Percentiles rank a stretch among this genome's conserved stretches.
Conservation (phyloP, 2,888 invertebrate species). For the Entomobrya multifasciata region DNA sequence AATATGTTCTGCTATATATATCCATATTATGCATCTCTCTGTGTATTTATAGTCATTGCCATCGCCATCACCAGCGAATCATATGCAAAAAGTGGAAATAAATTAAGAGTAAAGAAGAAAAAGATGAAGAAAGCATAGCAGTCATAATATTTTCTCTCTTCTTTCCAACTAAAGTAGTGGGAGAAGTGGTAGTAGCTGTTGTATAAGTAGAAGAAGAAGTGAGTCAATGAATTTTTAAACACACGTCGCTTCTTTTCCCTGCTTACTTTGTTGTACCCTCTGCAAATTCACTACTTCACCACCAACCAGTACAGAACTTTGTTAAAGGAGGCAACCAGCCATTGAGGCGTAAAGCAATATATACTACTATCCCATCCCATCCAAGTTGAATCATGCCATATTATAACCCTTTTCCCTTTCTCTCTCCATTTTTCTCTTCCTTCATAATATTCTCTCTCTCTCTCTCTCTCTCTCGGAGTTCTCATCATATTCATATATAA, state of each 20-base stretch:
- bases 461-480: no score
- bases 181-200: background rate
- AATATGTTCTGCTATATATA: background rate
- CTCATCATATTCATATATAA: constrained; percentile 1
- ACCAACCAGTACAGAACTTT: constrained; percentile 20
- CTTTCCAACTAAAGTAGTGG: background rate
- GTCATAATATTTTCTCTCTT: constrained; percentile 7
- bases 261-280: background rate
- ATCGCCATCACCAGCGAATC: constrained; percentile 19
- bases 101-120: constrained; percentile 47
- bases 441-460: background rate
- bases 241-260: constrained; percentile 41
- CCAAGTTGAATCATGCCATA: no score
- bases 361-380: background rate
- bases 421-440: no score
- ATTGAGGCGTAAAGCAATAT: constrained; percentile 61
- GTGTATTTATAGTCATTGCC: no score
- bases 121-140: background rate
- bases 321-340: constrained; percentile 48
- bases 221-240: constrained; percentile 62
- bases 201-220: background rate
- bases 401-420: background rate
- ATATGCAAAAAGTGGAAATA: constrained; percentile 56
- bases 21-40: no score
- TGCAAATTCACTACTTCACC: background rate